Evolutionary conservation across 2,113 vertebrate genomes (phyloP).

Genomic region (Lethenteron camtschaticum): DNA sequence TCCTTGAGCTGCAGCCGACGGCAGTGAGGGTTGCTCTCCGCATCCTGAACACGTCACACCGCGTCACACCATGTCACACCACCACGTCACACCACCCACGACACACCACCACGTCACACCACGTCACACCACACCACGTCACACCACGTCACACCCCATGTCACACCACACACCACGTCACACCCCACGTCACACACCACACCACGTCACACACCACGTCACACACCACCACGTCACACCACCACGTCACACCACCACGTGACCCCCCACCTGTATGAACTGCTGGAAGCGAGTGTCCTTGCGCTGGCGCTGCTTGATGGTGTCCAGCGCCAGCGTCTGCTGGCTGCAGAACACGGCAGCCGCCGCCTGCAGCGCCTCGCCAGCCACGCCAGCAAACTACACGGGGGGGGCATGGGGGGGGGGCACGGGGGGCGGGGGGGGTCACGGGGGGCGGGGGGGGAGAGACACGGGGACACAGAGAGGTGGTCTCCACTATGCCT

Average conservation of each 20-base stretch:
- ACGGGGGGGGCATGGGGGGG: not conserved
- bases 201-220: no score
- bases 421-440: not conserved
- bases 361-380: conserved; percentile 68
- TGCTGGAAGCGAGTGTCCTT: conserved; percentile 44
- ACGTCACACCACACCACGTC: no score
- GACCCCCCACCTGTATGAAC: conserved; percentile 51
- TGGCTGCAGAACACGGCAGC: conserved; percentile 65
- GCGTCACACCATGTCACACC: no score
- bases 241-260: no score
- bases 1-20: conserved; percentile 66
- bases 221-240: no score
- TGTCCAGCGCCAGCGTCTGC: conserved; percentile 53
- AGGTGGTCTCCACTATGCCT: not conserved
- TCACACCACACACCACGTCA: no score
- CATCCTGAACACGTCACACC: conserved; percentile 27
- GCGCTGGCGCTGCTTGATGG: conserved; percentile 51
- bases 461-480: not conserved
- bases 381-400: conserved; percentile 49
- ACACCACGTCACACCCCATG: no score
- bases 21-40: conserved; percentile 53
- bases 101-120: no score
- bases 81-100: no score
- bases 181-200: no score
- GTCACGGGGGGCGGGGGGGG: not conserved